Base-by-base conservation (phyloP, 2,888 invertebrate species). In the Chrysolina haemoptera region DNA sequence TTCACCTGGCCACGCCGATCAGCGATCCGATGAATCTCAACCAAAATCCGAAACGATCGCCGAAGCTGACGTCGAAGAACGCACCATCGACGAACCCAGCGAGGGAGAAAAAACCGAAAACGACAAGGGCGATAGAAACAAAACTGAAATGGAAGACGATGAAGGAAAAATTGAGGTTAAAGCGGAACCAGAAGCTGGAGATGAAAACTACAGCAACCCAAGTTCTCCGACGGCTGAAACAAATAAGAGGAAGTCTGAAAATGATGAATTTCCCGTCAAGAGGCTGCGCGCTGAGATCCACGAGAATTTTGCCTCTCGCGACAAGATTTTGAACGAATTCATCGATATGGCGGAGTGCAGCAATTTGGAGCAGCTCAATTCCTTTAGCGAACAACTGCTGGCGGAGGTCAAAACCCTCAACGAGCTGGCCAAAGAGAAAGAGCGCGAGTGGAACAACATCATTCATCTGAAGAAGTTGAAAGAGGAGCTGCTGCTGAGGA, bases 361-460 rank as follows among this genome's bases (percentile, higher is more conserved):
- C 79, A 92, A 90, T 76, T 85, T 92, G 0, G 91, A 92, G 48
- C 91, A 92, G 78, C 90, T 92, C 81, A 91, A 91, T 75, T 89
- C 90, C 79, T 92, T 92, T 78, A 91, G 92, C 1, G 92, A 93
- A 82, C 92, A 92, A 81, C 88, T 94, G 8, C 88, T 92, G 2
- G 88, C 90, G 0, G 93, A 94, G 85, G 92, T 95, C 75, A 90
- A 93, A 82, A 92, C 93, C 0, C 87, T 96, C 74, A 90, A 93
- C 77, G 94, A 93, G 81, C 88, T 95, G 67, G 93, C 95, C 0
- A 91, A 92, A 82, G 92, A 93, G 83, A 96, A 96, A 86, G 96
- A 96, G 88, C 91, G 93, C 81, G 96, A 96, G 86, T 95, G 95
- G 94, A 95, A 96, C 85, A 93, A 94, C 74, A 93, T 96, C 69